Conservation (phyloP, 2,888 invertebrate species). For the Polymixis lichenea region DNA sequence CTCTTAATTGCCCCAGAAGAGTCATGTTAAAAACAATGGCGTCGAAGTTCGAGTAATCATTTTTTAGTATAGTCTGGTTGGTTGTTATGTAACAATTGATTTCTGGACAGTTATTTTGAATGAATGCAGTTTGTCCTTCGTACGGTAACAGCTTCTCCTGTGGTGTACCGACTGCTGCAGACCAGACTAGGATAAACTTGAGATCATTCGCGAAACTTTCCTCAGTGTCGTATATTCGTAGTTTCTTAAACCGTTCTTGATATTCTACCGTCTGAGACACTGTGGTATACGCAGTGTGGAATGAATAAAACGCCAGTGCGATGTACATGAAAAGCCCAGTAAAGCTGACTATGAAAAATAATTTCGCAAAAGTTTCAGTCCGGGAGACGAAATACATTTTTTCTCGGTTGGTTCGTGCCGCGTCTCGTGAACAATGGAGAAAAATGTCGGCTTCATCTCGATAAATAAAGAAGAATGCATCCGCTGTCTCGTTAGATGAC, state of each 20-base stretch:
- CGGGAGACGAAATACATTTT: slow-evolving; percentile 77
- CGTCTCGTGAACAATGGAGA: slow-evolving; percentile 67
- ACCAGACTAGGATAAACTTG: slow-evolving; percentile 82
- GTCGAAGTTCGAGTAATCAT: slow-evolving; percentile 77
- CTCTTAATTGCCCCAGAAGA: slow-evolving; percentile 65
- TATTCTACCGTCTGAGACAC: slow-evolving; percentile 65
- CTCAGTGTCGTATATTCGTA: slow-evolving; percentile 30
- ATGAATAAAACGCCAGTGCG: slow-evolving; percentile 79
- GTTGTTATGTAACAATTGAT: slow-evolving; percentile 81
- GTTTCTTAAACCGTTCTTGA: slow-evolving; percentile 53
- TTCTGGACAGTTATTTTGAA: slow-evolving; percentile 74
- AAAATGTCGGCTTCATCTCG: slow-evolving; percentile 66
- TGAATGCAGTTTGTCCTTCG: slow-evolving; percentile 75
- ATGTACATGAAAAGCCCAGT: slow-evolving; percentile 80
- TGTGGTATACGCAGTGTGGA: slow-evolving; percentile 75
- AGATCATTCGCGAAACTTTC: slow-evolving; percentile 65
- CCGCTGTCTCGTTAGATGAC: slow-evolving; percentile 69
- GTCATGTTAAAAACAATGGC: slow-evolving; percentile 80
- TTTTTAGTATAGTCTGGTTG: slow-evolving; percentile 72
- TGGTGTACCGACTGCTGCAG: neutral
- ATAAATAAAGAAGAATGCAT: slow-evolving; percentile 71
- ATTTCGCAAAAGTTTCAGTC: slow-evolving; percentile 78
- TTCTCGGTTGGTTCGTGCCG: slow-evolving; percentile 51
- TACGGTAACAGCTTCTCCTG: slow-evolving; percentile 40
- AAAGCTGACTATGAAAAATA: slow-evolving; percentile 82